These are phyloP conservation scores for Acipenser ruthenus DNA, from an alignment of 2,797 vertebrate species.

Conservation along the genomic window DNA sequence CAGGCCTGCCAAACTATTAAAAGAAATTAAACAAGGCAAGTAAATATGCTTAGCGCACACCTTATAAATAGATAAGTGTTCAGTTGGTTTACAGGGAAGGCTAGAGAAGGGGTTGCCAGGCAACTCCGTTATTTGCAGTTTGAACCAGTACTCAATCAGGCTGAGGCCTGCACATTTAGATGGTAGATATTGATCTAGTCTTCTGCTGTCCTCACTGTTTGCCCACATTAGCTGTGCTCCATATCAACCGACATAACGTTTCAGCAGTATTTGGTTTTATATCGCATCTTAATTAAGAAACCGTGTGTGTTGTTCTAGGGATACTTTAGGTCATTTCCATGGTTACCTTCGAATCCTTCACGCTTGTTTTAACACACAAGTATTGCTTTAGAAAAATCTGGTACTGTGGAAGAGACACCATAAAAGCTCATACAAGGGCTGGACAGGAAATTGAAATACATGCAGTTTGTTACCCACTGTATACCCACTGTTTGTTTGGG, in stretches of 20 bases:
- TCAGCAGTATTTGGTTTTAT: not conserved
- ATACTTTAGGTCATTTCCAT: not conserved
- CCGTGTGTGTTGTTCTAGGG: no score
- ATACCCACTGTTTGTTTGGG: no score
- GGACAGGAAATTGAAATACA: no score
- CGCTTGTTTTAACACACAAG: not conserved
- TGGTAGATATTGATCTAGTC: not conserved
- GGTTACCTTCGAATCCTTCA: not conserved
- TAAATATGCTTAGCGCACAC: conserved; percentile 10
- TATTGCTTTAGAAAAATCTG: no score
- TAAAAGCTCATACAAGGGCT: no score
- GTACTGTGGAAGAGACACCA: no score
- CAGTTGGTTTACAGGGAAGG: not conserved
- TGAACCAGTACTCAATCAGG: not conserved
- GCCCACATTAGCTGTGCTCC: not conserved
- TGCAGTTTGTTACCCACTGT: no score
- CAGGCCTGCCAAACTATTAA: conserved; percentile 4
- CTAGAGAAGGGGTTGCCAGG: conserved; percentile 6
- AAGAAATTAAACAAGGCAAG: conserved; percentile 3
- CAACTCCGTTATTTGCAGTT: conserved; percentile 6
- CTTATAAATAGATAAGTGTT: conserved; percentile 7
- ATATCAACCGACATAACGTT: not conserved
- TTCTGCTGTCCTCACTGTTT: conserved; percentile 2
- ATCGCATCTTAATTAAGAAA: no score
- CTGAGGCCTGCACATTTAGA: conserved; percentile 7